A percentile compares a stretch with the other conserved stretches of the same genome.
Evolutionary conservation across 2,113 vertebrate species (phyloP).

Genomic region (Strix uralensis): DNA sequence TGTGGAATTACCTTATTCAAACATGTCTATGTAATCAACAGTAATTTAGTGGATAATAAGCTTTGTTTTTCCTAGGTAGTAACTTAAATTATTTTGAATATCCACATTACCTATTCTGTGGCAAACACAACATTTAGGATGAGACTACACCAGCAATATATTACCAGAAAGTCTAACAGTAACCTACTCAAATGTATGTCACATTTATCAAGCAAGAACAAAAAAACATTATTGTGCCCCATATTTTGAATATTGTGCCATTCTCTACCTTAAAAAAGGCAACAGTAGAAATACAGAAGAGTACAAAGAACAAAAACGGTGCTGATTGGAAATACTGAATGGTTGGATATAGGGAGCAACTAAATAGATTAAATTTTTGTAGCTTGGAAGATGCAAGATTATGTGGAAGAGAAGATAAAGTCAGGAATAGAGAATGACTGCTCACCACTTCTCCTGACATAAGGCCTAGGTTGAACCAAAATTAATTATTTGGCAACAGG

Average conservation of each 20-base stretch:
- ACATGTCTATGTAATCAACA: background rate
- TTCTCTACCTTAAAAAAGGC: background rate
- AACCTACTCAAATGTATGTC: background rate
- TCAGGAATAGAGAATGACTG: background rate
- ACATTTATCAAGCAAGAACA: background rate
- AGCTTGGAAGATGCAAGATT: background rate
- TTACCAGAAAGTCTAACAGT: background rate
- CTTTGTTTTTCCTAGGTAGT: background rate
- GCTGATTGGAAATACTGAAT: background rate
- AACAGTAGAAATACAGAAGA: background rate
- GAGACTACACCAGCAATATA: background rate
- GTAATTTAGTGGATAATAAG: background rate
- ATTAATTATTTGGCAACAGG: background rate
- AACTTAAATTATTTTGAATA: background rate
- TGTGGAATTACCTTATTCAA: background rate
- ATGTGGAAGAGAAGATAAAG: background rate
- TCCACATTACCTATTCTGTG: background rate
- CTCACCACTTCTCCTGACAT: background rate
- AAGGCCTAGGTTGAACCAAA: background rate
- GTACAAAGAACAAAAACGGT: fast-evolving
- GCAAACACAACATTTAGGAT: background rate
- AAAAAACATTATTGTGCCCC: background rate
- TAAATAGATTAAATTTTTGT: background rate
- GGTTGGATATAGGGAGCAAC: background rate
- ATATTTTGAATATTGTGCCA: background rate